Percentiles rank a stretch among this genome's conserved stretches.
Conservation (phyloP, 2,113 vertebrate species). For the Saccopteryx bilineata region DNA sequence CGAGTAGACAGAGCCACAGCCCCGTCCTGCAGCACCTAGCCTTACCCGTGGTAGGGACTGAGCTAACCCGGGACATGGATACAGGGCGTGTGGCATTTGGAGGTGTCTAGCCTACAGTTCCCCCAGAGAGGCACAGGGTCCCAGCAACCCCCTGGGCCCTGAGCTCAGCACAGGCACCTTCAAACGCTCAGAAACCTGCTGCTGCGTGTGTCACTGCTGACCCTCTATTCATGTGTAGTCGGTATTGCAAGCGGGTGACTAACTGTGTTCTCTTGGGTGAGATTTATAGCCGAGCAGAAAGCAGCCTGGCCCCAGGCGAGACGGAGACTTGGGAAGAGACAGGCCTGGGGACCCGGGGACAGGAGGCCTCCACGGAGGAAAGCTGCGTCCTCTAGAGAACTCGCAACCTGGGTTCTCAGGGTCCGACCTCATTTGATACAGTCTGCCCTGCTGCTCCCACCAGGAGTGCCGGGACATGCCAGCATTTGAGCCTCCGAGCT, state of each 20-base stretch:
- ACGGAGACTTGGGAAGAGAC: neutral
- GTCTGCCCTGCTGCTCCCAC: neutral
- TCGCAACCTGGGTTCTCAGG: neutral
- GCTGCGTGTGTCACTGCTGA: neutral
- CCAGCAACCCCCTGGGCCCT: neutral
- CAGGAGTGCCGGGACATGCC: neutral
- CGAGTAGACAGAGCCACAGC: neutral
- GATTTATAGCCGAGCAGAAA: conserved; percentile 29
- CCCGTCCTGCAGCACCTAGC: too few relatives aligned
- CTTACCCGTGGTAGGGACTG: neutral
- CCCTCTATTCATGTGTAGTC: neutral
- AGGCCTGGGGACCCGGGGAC: neutral
- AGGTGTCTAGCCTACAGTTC: neutral
- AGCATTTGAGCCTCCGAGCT: neutral
- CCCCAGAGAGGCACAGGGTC: neutral
- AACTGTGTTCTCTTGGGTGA: conserved; percentile 43
- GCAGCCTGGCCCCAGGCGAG: neutral
- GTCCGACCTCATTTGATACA: too few relatives aligned
- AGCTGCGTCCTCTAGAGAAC: neutral
- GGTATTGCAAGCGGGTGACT: neutral
- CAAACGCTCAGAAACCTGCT: neutral
- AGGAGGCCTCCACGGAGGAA: neutral
- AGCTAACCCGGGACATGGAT: rapidly evolving
- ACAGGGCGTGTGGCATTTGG: neutral
- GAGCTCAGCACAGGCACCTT: neutral